Evolutionary conservation across 92 coral and sea anemone genomes (phyloP).

Genomic region (Actinostola sp.): DNA sequence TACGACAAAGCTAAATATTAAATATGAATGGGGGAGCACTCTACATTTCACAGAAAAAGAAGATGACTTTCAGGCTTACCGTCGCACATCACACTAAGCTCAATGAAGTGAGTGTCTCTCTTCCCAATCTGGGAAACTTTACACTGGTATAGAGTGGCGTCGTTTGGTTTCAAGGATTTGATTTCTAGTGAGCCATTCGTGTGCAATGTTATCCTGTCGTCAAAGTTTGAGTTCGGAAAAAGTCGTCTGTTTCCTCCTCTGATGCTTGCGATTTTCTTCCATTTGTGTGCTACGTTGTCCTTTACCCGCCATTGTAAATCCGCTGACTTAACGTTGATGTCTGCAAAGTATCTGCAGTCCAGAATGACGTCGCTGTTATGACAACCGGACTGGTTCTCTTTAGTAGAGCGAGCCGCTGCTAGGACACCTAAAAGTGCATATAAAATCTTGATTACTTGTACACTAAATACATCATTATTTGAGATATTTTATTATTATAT

Average conservation of each 20-base stretch:
- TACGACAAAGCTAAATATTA: too few species aligned
- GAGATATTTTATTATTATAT: too few species aligned
- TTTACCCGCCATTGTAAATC: not conserved
- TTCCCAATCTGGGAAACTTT: slow-evolving; percentile 8
- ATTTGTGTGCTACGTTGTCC: not conserved
- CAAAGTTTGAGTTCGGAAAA: not conserved
- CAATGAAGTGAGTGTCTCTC: slow-evolving; percentile 3
- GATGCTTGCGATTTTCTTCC: slow-evolving; percentile 3
- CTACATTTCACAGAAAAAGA: too few species aligned
- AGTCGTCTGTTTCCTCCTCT: not conserved
- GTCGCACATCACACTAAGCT: slow-evolving; percentile 13
- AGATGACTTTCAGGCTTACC: not conserved
- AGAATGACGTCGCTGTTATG: slow-evolving; percentile 17
- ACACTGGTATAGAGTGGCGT: slow-evolving; percentile 25
- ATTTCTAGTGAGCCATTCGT: slow-evolving; percentile 33
- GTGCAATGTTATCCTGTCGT: slow-evolving; percentile 3
- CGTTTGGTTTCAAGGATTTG: slow-evolving; percentile 24
- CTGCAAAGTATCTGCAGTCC: slow-evolving; percentile 8
- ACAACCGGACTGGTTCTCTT: slow-evolving; percentile 6
- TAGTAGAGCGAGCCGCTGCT: not conserved
- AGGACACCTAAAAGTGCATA: not conserved
- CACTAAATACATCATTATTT: too few species aligned
- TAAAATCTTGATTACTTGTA: too few species aligned
- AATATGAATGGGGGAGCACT: too few species aligned
- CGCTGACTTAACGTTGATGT: not conserved